These are phyloP conservation scores for Nesospiza acunhae DNA, from an alignment of 2,113 vertebrate genomes.

Conservation along the genomic window DNA sequence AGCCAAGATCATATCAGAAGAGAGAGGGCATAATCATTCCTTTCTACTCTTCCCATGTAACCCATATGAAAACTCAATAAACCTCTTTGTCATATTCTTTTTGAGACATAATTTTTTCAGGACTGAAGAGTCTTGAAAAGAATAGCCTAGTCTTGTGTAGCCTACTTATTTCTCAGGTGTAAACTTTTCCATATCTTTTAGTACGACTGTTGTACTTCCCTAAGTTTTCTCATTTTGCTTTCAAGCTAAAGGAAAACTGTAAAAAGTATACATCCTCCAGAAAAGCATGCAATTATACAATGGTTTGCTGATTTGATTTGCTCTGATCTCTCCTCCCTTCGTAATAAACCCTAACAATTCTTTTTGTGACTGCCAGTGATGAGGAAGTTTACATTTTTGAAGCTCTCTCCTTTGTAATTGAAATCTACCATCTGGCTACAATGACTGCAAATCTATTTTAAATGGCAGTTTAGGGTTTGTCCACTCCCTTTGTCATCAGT, in stretches of 20 bases:
- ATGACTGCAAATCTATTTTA: not conserved
- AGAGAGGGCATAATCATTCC: not conserved
- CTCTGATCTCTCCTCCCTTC: not conserved
- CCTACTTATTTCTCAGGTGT: not conserved
- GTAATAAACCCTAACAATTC: not conserved
- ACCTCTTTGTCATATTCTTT: not conserved
- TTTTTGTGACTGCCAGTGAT: not conserved
- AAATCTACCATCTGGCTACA: not conserved
- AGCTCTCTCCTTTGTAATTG: not conserved
- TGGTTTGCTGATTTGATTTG: not conserved
- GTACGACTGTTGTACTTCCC: rapidly evolving
- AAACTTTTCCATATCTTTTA: not conserved
- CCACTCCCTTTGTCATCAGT: not conserved
- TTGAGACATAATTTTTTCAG: not conserved
- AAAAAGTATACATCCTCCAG: not conserved
- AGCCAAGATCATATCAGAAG: not conserved
- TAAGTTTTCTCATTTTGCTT: not conserved
- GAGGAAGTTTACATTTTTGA: not conserved
- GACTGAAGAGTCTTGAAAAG: not conserved
- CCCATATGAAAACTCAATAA: not conserved
- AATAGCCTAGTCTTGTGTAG: not conserved
- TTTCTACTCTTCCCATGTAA: not conserved
- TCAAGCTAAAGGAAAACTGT: not conserved
- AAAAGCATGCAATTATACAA: not conserved
- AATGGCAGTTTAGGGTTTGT: not conserved